phyloP scores from a whole-genome alignment of 1,140 invertebrate species.

The Thereuonema tuberculata region DNA sequence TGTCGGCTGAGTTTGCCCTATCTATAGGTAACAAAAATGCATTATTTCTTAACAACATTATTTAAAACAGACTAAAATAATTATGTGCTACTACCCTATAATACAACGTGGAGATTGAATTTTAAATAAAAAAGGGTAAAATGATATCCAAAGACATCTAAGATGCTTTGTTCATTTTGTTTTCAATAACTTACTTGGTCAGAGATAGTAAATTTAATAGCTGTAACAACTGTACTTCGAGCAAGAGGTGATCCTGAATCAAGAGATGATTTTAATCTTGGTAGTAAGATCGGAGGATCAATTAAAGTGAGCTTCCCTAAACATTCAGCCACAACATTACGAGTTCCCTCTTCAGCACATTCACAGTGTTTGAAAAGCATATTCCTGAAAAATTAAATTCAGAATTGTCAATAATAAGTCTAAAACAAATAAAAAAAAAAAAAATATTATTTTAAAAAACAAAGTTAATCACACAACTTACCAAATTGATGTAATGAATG shows the following conservation, averaged over 20 bases:
- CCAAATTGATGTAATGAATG: constrained; percentile 62
- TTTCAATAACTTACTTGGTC: constrained; percentile 75
- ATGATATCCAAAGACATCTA: too few relatives aligned
- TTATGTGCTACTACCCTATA: too few relatives aligned
- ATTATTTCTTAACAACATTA: too few relatives aligned
- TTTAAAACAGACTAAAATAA: too few relatives aligned
- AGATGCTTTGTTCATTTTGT: too few relatives aligned
- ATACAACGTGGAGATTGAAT: too few relatives aligned
- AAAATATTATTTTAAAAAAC: too few relatives aligned
- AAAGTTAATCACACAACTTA: too few relatives aligned
- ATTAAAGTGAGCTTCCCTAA: constrained; percentile 93
- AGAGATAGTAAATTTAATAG: constrained; percentile 95
- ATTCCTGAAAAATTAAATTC: constrained; percentile 13
- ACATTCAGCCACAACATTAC: constrained; percentile 97
- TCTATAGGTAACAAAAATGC: too few relatives aligned
- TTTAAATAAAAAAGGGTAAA: too few relatives aligned
- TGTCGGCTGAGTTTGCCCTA: too few relatives aligned
- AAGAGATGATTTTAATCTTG: constrained; percentile 59
- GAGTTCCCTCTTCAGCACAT: constrained; percentile 88
- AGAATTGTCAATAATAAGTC: background rate
- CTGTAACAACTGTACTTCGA: constrained; percentile 92
- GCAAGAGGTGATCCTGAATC: constrained; percentile 64
- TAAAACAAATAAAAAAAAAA: background rate
- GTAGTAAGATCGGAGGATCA: constrained; percentile 67
- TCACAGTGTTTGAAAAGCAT: constrained; percentile 81